A percentile compares a stretch with the other conserved stretches of the same genome.
These are phyloP conservation scores for Oscheius sp. DNA, from an alignment of 2,888 invertebrate species.

Conservation along the genomic window DNA sequence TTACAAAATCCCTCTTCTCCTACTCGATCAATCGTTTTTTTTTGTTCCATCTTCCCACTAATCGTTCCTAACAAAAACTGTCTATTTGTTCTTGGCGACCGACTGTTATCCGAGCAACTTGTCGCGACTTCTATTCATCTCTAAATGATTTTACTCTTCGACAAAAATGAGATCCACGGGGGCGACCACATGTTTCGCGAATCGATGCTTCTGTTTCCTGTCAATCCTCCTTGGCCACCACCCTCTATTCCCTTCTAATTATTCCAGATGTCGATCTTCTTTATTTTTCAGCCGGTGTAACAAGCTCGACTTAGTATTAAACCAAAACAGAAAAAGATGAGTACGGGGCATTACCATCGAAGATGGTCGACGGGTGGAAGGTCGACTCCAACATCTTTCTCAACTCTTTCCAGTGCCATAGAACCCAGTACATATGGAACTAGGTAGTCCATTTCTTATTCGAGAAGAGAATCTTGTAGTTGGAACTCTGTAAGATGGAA, in stretches of 20 bases:
- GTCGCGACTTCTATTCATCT: conserved; percentile 1
- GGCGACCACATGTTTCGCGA: conserved; percentile 26
- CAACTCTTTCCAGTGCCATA: conserved; percentile 39
- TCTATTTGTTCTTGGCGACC: conserved; percentile 10
- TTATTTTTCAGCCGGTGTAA: not conserved
- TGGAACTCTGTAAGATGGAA: conserved; percentile 66
- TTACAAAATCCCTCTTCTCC: not conserved
- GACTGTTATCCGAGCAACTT: conserved; percentile 16
- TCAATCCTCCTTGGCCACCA: conserved; percentile 6
- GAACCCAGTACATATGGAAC: conserved; percentile 54
- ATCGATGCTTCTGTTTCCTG: conserved; percentile 22
- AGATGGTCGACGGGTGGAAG: conserved; percentile 44
- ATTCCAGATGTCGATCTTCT: not conserved
- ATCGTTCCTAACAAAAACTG: conserved; percentile 5
- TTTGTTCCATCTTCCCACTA: not conserved
- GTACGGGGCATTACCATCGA: conserved; percentile 31
- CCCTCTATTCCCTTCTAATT: not conserved
- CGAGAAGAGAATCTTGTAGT: conserved; percentile 31
- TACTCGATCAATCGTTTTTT: too few relatives aligned
- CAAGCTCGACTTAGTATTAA: not conserved
- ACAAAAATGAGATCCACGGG: conserved; percentile 12
- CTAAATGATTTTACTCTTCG: not conserved
- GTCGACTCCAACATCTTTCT: conserved; percentile 38
- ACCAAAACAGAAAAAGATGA: conserved; percentile 11
- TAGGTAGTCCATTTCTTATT: conserved; percentile 15